phyloP scores from a whole-genome alignment of 35 echinoderm and acorn worm species.

The Stichopus chloronotus region DNA sequence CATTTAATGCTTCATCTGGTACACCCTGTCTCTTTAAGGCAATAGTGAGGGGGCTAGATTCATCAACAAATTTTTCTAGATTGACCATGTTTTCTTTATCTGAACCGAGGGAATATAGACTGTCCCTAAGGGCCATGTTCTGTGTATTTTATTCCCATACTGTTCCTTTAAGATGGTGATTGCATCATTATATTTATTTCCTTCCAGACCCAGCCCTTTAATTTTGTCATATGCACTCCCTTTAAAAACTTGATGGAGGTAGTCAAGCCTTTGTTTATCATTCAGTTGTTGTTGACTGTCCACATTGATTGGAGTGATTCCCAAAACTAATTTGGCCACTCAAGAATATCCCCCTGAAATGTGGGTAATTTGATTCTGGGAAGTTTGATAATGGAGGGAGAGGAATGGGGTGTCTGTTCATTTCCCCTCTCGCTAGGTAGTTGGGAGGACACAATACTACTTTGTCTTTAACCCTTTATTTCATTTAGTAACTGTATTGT shows the following conservation, averaged over 20 bases:
- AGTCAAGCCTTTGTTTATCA: constrained; percentile 12
- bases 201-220: neutral
- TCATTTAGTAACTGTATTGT: neutral
- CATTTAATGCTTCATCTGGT: neutral
- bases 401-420: neutral
- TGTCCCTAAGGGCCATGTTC: neutral
- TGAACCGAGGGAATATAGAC: neutral
- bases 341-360: neutral
- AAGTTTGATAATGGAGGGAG: neutral
- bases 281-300: neutral
- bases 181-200: neutral
- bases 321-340: constrained; percentile 10
- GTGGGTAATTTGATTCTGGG: neutral
- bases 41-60: neutral
- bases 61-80: neutral
- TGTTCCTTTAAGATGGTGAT: constrained; percentile 7
- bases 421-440: neutral
- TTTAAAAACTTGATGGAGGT: neutral
- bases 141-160: constrained; percentile 20
- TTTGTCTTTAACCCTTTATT: neutral
- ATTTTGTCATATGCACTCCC: neutral
- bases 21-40: neutral
- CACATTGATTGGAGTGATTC: neutral
- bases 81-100: constrained; percentile 1
- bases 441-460: neutral